A percentile compares a stretch with the other conserved stretches of the same genome.
These are phyloP conservation scores for Scrobipalpa atriplicella DNA, from an alignment of 2,888 invertebrate genomes.

Conservation along the genomic window DNA sequence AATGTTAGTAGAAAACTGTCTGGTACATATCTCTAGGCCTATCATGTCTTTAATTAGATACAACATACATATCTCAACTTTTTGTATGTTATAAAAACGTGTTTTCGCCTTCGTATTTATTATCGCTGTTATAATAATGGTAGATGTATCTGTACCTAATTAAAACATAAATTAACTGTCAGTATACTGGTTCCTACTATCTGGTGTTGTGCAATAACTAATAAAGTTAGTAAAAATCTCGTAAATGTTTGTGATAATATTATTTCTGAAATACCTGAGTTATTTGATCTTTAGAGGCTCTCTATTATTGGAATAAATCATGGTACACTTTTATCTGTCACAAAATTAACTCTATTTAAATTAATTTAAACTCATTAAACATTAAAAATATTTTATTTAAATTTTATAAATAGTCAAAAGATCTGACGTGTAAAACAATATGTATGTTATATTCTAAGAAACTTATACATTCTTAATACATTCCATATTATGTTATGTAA, in stretches of 20 bases:
- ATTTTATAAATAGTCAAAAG: background rate
- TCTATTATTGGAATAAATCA: background rate
- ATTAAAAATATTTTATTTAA: background rate
- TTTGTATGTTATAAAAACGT: constrained; percentile 13
- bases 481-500: constrained; percentile 24
- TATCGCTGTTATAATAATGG: constrained; percentile 6
- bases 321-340: background rate
- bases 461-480: constrained; percentile 21
- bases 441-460: constrained; percentile 20
- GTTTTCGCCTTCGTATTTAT: constrained; percentile 20
- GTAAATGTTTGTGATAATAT: constrained; percentile 1
- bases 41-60: constrained; percentile 23
- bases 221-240: background rate
- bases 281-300: background rate
- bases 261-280: background rate
- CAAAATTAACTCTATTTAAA: too few relatives aligned
- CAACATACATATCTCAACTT: constrained; percentile 13
- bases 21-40: constrained; percentile 25
- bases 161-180: constrained; percentile 21
- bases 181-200: constrained; percentile 18
- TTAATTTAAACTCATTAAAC: too few relatives aligned
- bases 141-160: constrained; percentile 18
- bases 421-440: background rate
- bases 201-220: constrained; percentile 19
- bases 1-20: constrained; percentile 15